Conservation (phyloP, 2,113 vertebrate species). For the Amazona vittata region DNA sequence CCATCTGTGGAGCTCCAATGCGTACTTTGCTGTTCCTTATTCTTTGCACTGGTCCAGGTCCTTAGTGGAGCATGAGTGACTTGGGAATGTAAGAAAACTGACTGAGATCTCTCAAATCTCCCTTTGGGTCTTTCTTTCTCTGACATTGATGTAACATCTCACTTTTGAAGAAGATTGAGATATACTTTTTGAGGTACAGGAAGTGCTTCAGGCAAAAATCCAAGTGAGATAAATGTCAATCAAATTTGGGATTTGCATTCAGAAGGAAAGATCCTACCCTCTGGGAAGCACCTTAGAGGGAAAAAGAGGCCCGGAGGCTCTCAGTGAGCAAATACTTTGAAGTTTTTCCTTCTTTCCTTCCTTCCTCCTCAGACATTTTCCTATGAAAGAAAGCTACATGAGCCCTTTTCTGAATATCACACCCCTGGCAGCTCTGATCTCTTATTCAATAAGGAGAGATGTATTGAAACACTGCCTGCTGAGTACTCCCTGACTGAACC, state of each 20-base stretch:
- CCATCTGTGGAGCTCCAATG: neutral
- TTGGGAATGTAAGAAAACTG: neutral
- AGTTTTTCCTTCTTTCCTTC: neutral
- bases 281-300: neutral
- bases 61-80: neutral
- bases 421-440: neutral
- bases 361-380: neutral
- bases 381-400: neutral
- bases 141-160: neutral
- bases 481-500: neutral
- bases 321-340: neutral
- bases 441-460: neutral
- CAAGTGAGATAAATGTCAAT: neutral
- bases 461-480: neutral
- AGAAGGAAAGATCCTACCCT: neutral
- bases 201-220: neutral
- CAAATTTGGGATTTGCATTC: neutral
- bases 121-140: neutral
- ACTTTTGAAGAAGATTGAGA: neutral
- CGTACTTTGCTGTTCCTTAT: neutral
- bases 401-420: neutral
- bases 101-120: neutral
- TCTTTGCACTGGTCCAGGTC: neutral
- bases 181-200: neutral
- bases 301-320: neutral